Percentiles rank a stretch among this genome's conserved stretches.
Evolutionary conservation across 2,888 invertebrate genomes (phyloP).

Genomic region (Sturmia bella): DNA sequence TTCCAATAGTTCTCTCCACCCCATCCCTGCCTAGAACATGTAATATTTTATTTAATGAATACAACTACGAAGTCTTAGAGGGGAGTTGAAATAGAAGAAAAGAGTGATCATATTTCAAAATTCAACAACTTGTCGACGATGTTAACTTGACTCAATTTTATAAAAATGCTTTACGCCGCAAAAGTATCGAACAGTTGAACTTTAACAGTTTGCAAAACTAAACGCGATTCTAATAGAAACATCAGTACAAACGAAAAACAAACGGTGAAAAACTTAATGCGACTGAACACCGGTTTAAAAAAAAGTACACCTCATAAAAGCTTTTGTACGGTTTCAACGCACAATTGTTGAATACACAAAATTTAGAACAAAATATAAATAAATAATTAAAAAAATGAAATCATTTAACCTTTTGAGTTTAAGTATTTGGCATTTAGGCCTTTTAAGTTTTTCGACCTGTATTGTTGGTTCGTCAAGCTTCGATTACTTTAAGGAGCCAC

Average conservation of each 20-base stretch:
- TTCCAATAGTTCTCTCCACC: not conserved
- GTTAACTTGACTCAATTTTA: constrained; percentile 59
- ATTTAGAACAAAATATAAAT: constrained; percentile 9
- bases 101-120: constrained; percentile 83
- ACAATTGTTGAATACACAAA: constrained; percentile 12
- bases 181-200: constrained; percentile 58
- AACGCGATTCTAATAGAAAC: constrained; percentile 35
- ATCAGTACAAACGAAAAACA: constrained; percentile 2
- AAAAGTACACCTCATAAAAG: not conserved
- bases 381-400: constrained; percentile 20
- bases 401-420: constrained; percentile 24
- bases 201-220: constrained; percentile 58
- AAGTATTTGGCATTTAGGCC: constrained; percentile 47
- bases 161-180: constrained; percentile 62
- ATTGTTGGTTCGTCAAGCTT: constrained; percentile 51
- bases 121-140: constrained; percentile 82
- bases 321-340: constrained; percentile 7
- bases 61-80: constrained; percentile 55
- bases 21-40: constrained; percentile 28
- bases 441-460: constrained; percentile 39
- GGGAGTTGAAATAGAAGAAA: constrained; percentile 77
- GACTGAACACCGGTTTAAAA: constrained; percentile 40
- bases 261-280: constrained; percentile 9
- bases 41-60: not conserved
- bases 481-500: constrained; percentile 67